Evolutionary conservation across 1,140 invertebrate species (phyloP).

Genomic region (Bombus impatiens): DNA sequence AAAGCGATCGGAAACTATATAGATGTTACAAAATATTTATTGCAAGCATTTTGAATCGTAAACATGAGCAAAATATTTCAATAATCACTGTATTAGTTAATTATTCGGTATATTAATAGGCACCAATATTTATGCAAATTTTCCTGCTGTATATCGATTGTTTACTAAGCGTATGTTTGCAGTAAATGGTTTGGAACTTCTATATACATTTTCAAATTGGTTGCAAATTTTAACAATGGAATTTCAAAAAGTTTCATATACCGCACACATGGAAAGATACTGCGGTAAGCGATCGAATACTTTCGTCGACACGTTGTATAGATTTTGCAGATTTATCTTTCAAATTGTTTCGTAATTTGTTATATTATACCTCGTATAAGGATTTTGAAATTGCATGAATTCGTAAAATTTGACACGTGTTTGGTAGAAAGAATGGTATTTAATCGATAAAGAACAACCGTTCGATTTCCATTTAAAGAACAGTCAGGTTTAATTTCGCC

Average conservation of each 20-base stretch:
- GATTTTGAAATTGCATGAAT: background rate
- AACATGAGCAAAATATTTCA: too few relatives aligned
- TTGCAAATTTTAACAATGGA: too few relatives aligned
- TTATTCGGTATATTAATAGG: too few relatives aligned
- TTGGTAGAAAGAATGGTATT: background rate
- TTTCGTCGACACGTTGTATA: background rate
- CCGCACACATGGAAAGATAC: too few relatives aligned
- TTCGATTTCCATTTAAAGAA: slow-evolving; percentile 37
- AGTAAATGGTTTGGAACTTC: background rate
- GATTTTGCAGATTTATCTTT: background rate
- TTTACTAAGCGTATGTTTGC: background rate
- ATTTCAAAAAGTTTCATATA: too few relatives aligned
- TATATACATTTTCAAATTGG: background rate
- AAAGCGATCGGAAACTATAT: too few relatives aligned
- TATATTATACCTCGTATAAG: rapidly evolving
- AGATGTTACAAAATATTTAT: too few relatives aligned
- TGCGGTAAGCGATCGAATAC: too few relatives aligned
- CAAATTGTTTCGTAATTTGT: background rate
- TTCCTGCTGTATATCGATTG: background rate
- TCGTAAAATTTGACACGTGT: background rate
- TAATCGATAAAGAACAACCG: slow-evolving; percentile 2
- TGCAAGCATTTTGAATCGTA: too few relatives aligned
- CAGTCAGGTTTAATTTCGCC: slow-evolving; percentile 15
- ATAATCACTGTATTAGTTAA: too few relatives aligned
- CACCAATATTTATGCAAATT: too few relatives aligned